These are phyloP conservation scores for Chromis chromis DNA, from an alignment of 2,797 vertebrate genomes.

Conservation along the genomic window DNA sequence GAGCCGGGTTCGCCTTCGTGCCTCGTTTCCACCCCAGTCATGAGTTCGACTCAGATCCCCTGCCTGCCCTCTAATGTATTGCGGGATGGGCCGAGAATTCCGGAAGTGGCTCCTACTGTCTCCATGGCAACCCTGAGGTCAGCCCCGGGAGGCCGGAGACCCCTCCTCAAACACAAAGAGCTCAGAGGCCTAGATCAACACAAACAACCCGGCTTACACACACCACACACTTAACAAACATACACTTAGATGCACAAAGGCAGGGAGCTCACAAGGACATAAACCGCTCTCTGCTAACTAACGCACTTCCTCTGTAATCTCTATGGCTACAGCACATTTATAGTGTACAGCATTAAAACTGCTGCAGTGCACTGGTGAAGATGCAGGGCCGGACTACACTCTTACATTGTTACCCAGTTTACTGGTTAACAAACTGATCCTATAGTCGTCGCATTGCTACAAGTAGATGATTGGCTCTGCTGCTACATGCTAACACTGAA, in stretches of 20 bases:
- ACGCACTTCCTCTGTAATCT: conserved; percentile 58
- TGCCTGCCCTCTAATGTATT: conserved; percentile 49
- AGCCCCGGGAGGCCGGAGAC: conserved; percentile 77
- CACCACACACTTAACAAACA: conserved; percentile 32
- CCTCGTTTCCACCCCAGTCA: conserved; percentile 29
- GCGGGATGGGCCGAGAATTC: conserved; percentile 73
- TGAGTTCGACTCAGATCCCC: conserved; percentile 33
- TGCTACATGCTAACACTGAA: neutral
- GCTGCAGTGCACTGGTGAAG: conserved; percentile 11
- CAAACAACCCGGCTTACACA: conserved; percentile 67
- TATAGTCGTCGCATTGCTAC: neutral
- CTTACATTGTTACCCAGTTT: neutral
- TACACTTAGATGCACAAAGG: conserved; percentile 34
- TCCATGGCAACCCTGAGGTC: conserved; percentile 80
- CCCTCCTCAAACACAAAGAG: conserved; percentile 83
- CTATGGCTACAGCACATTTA: conserved; percentile 19
- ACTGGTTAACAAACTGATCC: conserved; percentile 15
- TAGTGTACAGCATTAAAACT: conserved; percentile 2
- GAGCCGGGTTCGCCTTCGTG: conserved; percentile 19
- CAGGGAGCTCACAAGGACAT: conserved; percentile 39
- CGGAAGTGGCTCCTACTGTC: conserved; percentile 81
- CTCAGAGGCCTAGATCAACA: conserved; percentile 78
- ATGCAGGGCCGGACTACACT: neutral
- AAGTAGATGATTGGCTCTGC: conserved; percentile 8
- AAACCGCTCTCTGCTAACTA: conserved; percentile 31